Percentiles rank a stretch among this genome's conserved stretches.
Conservation (phyloP, 2,113 vertebrate genomes). For the Polypterus senegalus region DNA sequence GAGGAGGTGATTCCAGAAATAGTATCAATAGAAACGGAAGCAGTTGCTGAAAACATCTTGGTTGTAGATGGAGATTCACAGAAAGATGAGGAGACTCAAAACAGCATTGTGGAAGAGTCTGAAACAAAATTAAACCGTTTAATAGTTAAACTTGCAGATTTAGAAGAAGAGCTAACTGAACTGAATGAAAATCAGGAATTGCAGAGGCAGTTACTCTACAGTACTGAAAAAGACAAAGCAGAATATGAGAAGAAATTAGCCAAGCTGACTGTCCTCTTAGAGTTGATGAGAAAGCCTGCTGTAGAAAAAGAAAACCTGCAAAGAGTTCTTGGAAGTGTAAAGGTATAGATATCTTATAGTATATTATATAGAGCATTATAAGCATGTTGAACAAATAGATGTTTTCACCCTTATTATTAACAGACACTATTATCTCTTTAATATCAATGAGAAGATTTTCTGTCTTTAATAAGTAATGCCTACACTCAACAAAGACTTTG, state of each 20-base stretch:
- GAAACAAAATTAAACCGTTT: constrained; percentile 43
- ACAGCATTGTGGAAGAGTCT: constrained; percentile 16
- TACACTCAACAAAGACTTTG: too few relatives aligned
- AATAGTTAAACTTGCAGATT: constrained; percentile 55
- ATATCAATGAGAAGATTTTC: too few relatives aligned
- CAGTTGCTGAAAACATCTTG: constrained; percentile 16
- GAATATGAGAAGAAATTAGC: constrained; percentile 63
- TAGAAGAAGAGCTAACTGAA: constrained; percentile 57
- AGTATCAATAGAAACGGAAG: too few relatives aligned
- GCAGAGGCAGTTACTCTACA: constrained; percentile 62
- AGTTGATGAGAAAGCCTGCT: constrained; percentile 32
- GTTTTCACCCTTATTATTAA: too few relatives aligned
- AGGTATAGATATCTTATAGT: too few relatives aligned
- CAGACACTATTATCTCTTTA: too few relatives aligned
- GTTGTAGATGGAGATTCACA: not conserved
- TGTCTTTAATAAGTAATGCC: too few relatives aligned
- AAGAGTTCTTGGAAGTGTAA: not conserved
- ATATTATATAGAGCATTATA: too few relatives aligned
- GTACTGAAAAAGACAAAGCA: constrained; percentile 56
- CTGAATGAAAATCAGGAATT: constrained; percentile 57
- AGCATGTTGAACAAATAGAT: too few relatives aligned
- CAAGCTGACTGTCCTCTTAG: constrained; percentile 56
- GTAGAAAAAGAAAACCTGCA: constrained; percentile 4
- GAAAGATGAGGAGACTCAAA: not conserved
- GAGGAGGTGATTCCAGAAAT: too few relatives aligned